phyloP scores from a whole-genome alignment of 1,140 invertebrate species.

The Drosophila lini region DNA sequence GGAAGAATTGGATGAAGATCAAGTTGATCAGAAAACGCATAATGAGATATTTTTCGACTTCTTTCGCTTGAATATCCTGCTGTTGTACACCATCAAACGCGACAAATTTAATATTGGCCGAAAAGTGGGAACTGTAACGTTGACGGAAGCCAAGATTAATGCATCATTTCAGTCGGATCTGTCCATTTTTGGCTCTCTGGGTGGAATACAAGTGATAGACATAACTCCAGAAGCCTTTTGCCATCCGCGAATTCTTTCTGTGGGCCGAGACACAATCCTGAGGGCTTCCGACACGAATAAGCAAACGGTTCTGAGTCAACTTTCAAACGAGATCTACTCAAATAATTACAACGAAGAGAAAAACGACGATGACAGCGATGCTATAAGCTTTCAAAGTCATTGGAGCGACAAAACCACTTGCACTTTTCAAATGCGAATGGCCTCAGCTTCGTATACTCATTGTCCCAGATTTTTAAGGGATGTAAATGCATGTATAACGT shows the following conservation, averaged over 20 bases:
- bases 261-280: slow-evolving; percentile 90
- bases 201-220: slow-evolving; percentile 95
- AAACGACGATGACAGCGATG: slow-evolving; percentile 82
- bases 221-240: slow-evolving; percentile 92
- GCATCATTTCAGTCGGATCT: slow-evolving; percentile 91
- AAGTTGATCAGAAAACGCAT: slow-evolving; percentile 29
- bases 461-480: slow-evolving; percentile 94
- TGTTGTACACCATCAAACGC: slow-evolving; percentile 91
- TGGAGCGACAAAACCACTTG: slow-evolving; percentile 85
- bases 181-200: slow-evolving; percentile 92
- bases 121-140: slow-evolving; percentile 97
- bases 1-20: slow-evolving; percentile 30
- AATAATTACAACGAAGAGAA: slow-evolving; percentile 57
- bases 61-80: slow-evolving; percentile 93
- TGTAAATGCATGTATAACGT: slow-evolving; percentile 91
- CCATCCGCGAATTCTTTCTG: slow-evolving; percentile 93
- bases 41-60: slow-evolving; percentile 96
- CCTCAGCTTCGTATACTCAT: slow-evolving; percentile 97
- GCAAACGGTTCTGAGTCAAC: slow-evolving; percentile 67
- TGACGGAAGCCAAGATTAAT: slow-evolving; percentile 95
- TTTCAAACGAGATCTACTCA: slow-evolving; percentile 86
- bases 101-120: slow-evolving; percentile 90
- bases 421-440: slow-evolving; percentile 90
- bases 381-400: slow-evolving; percentile 89
- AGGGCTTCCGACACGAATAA: slow-evolving; percentile 71